phyloP scores from a whole-genome alignment of 1,140 invertebrate species.

The Delia radicum region DNA sequence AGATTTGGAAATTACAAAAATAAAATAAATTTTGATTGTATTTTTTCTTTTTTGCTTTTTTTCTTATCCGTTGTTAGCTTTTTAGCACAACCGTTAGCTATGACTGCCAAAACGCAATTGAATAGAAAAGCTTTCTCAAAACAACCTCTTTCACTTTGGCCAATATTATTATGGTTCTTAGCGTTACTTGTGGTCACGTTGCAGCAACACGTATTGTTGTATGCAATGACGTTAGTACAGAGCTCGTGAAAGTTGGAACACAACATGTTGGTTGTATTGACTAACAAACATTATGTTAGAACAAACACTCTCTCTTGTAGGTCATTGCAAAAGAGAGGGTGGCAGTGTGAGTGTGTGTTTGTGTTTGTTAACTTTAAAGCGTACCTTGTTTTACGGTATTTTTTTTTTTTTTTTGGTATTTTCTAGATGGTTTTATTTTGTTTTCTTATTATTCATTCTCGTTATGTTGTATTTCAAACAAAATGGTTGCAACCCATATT shows the following conservation, averaged over 20 bases:
- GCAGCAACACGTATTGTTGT: constrained; percentile 25
- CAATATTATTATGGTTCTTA: constrained; percentile 13
- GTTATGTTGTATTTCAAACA: neutral
- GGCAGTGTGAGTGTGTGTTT: neutral
- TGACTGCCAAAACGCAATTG: constrained; percentile 29
- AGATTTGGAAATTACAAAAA: neutral
- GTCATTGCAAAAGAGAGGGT: neutral
- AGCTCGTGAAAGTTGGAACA: constrained; percentile 4
- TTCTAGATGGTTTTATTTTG: constrained; percentile 7
- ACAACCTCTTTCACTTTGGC: constrained; percentile 28
- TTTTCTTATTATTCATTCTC: too few relatives aligned
- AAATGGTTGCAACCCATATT: constrained; percentile 12
- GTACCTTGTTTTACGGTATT: neutral
- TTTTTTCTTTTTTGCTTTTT: neutral
- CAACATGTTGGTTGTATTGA: neutral
- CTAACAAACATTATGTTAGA: neutral
- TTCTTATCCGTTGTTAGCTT: constrained; percentile 9
- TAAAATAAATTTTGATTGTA: neutral
- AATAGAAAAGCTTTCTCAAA: constrained; percentile 32
- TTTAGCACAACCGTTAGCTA: constrained; percentile 26
- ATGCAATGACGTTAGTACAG: constrained; percentile 11
- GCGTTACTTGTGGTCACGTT: constrained; percentile 30
- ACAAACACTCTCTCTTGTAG: neutral
- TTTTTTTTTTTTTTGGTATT: constrained; percentile 3
- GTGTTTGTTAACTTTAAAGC: too few relatives aligned